Evolutionary conservation across 2,888 invertebrate species (phyloP), one percentile per base, ranked within the genome.

Genomic region (Timandra comae): DNA sequence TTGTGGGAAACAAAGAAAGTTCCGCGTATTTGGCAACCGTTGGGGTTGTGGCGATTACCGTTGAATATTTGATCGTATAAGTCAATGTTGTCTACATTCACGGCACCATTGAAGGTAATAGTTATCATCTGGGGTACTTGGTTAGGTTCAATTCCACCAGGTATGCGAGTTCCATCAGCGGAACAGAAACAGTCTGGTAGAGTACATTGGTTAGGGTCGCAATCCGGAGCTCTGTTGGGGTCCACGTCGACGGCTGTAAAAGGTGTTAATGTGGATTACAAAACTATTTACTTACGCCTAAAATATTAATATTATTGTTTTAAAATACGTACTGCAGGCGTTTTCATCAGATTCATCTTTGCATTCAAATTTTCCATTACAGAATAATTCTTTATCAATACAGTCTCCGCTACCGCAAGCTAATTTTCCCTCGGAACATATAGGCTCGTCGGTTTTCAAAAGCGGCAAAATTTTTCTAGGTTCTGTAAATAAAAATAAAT

Each of bases 261-360:
- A 26, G 16, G 12, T 10, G 11, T 12, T 12, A 8, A 8, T 1
- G 8, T 22, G 6, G 1, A 6, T 11, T 11, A 8, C 11, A 6
- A 11, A 7, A 3, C 5, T 11, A 24, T 7, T 3, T 10, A 24
- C 11, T 5, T 24, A 24, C 11, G n/a, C n/a, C n/a, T n/a, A n/a
- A n/a, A n/a, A n/a, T n/a, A n/a, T n/a, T n/a, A n/a, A n/a, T n/a
- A n/a, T n/a, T n/a, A n/a, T n/a, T n/a, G n/a, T n/a, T n/a, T n/a
- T 7, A 9, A 11, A 5, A 7, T 52, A 94, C 96, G 93, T 88
- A 96, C 96, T 92, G 89, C 97, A 97, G 49, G 96, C 94, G 62
- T 97, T 97, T 85, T 97, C 97, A 68, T 97, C 97, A 31, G 96
- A 97, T 69, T 96, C 96, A 68, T 97, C 97, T 65, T 94, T 93